Conservation (phyloP, 2,888 invertebrate species). For the Cotesia congregata region DNA sequence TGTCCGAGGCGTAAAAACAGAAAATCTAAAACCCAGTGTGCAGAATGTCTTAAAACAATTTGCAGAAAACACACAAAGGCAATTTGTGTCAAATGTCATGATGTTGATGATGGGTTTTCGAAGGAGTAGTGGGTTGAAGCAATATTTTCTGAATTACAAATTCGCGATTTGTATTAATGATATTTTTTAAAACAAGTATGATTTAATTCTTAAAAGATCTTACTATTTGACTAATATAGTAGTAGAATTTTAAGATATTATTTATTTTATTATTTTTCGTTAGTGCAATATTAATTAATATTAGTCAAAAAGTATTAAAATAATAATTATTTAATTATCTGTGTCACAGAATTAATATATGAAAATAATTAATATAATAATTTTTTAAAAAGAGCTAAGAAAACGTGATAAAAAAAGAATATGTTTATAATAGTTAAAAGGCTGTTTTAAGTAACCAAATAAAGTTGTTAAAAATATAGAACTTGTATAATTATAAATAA, state of each 20-base stretch:
- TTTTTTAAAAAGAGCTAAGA: neutral
- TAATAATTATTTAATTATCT: too few relatives aligned
- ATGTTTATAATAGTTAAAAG: neutral
- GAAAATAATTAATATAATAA: neutral
- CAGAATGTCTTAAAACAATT: conserved; percentile 12
- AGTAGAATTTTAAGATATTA: too few relatives aligned
- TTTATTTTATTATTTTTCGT: too few relatives aligned
- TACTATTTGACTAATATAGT: too few relatives aligned
- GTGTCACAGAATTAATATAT: neutral
- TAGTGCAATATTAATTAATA: too few relatives aligned
- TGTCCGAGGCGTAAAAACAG: neutral
- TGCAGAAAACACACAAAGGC: conserved; percentile 11
- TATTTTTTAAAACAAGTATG: neutral
- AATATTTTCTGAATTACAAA: neutral
- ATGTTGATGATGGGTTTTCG: neutral
- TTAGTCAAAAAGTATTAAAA: too few relatives aligned
- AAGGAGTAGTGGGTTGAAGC: neutral
- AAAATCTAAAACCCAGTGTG: conserved; percentile 7
- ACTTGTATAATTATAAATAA: neutral
- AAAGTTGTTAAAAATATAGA: neutral
- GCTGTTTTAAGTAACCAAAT: neutral
- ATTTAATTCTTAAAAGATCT: too few relatives aligned
- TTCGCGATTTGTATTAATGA: neutral
- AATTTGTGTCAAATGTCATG: neutral
- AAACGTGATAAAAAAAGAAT: neutral